Base-by-base conservation (phyloP, 2,888 invertebrate species). In the Tuta absoluta region DNA sequence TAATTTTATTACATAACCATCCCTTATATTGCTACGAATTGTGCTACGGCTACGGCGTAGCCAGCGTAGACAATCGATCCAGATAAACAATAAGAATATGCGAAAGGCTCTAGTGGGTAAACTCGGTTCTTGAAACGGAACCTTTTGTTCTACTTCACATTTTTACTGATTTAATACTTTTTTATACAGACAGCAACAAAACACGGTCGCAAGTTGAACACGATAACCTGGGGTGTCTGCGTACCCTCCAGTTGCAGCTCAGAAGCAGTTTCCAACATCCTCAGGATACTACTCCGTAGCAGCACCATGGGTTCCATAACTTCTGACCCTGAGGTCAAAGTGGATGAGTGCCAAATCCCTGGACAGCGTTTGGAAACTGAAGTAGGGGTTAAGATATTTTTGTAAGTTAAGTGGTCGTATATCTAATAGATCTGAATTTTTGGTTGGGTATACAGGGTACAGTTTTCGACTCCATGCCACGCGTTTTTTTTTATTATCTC, bases 141-240 rank as follows among this genome's bases (percentile, higher is more conserved):
- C 33, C 33, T 33, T 33, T 17, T 57, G 2, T 56, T 38, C n/a
- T 53, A 38, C 14, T 2, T 48, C 8, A 28, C n/a, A n/a, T n/a
- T n/a, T 10, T 33, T 28, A 28, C 28, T 28, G 28, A 4, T n/a
- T n/a, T n/a, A n/a, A n/a, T n/a, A n/a, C n/a, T 28, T 28, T 51
- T 10, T n/a, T 7, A 48, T 21, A 21, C 11, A 82, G 82, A 63
- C 67, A 7, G 65, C 61, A 66, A 71, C 76, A 10, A 65, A 63
- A 41, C 68, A 72, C 17, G 71, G 74, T 0, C 71, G 75, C 7
- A 69, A 45, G 0, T 57, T 73, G 24, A 78, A 77, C 41, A 65
- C 63, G 0, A 61, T 82, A 37, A 69, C 68, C 0, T 75, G 77
- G 73, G 84, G 84, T 0, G 63, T 76, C 0, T 84, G 84, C 51